Percentiles rank a stretch among this genome's conserved stretches.
Conservation (phyloP, 2,113 vertebrate genomes). For the Corvus hawaiiensis region DNA sequence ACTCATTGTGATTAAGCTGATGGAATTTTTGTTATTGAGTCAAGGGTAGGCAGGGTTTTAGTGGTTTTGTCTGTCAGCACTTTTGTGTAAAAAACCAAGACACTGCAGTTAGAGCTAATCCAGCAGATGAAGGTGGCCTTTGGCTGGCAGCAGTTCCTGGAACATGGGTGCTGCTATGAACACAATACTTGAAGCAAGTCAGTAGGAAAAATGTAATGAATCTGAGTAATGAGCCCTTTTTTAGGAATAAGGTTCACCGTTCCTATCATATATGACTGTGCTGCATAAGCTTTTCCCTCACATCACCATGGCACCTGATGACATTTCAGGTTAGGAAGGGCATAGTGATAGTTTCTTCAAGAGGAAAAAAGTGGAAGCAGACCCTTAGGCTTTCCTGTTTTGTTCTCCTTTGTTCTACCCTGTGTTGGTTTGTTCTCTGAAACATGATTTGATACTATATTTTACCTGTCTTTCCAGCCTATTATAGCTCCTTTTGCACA, state of each 20-base stretch:
- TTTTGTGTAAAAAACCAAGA: not conserved
- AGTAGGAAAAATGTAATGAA: not conserved
- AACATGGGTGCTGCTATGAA: not conserved
- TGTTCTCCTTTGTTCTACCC: not conserved
- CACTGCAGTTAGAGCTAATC: not conserved
- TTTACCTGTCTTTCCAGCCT: not conserved
- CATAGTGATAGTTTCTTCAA: not conserved
- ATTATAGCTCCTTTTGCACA: not conserved
- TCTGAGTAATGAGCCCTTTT: not conserved
- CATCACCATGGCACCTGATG: not conserved
- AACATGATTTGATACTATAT: accelerated
- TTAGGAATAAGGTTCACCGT: not conserved
- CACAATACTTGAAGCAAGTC: not conserved
- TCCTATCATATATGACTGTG: not conserved
- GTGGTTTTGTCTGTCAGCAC: not conserved
- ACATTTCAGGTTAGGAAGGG: not conserved
- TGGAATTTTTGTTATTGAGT: not conserved
- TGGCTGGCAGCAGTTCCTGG: not conserved
- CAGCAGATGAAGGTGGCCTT: not conserved
- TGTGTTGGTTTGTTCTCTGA: not conserved
- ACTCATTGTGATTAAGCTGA: not conserved
- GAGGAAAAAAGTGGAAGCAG: not conserved
- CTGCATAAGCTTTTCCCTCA: not conserved
- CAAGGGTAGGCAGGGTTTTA: not conserved
- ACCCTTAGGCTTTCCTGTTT: not conserved